phyloP scores from a whole-genome alignment of 2,888 invertebrate species.

The Rhaphigaster nebulosa region DNA sequence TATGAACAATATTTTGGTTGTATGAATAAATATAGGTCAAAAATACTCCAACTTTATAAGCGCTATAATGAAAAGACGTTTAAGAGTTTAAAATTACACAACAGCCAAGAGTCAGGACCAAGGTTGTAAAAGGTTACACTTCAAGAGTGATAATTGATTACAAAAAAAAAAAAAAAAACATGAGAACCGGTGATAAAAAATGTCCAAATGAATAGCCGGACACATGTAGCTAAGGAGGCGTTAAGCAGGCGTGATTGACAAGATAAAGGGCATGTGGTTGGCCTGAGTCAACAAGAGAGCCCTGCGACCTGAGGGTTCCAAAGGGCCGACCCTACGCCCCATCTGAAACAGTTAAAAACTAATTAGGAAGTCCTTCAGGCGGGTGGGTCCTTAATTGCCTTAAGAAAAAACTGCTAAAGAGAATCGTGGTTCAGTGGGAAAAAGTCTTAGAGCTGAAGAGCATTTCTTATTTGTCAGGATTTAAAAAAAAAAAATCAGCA shows the following conservation, averaged over 20 bases:
- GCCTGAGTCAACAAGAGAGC: slow-evolving; percentile 11
- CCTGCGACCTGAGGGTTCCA: neutral
- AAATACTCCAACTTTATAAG: no score
- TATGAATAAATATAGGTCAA: no score
- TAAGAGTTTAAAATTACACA: no score
- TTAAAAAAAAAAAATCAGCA: no score
- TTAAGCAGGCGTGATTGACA: slow-evolving; percentile 11
- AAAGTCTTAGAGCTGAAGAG: neutral
- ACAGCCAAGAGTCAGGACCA: no score
- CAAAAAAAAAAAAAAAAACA: neutral
- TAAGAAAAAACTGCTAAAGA: neutral
- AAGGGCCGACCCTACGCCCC: neutral
- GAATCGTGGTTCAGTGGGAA: neutral
- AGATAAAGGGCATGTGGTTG: slow-evolving; percentile 38
- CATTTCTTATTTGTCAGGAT: neutral
- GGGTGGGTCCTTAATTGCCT: neutral
- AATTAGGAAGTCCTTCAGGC: neutral
- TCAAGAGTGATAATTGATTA: neutral
- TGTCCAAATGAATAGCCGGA: neutral
- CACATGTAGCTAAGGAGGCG: slow-evolving; percentile 27
- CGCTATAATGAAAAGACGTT: no score
- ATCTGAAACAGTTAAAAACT: slow-evolving; percentile 34
- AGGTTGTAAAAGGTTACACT: neutral
- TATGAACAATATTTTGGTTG: no score
- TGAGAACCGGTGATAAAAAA: slow-evolving; percentile 17